These are phyloP conservation scores for Nothocercus julius DNA, from an alignment of 2,113 vertebrate species.

Conservation along the genomic window DNA sequence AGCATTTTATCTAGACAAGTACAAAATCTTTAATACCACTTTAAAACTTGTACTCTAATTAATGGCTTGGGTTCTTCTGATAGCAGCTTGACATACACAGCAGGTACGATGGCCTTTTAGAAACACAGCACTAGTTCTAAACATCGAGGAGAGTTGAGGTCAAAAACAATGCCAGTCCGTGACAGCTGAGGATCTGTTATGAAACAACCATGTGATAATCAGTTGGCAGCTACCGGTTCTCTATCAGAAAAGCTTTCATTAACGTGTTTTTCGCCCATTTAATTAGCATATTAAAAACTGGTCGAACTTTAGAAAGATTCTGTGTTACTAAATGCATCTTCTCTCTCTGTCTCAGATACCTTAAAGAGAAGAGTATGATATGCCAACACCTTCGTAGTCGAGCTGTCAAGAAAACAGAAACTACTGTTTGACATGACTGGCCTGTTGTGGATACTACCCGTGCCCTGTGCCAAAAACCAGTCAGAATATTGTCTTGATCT, in stretches of 20 bases:
- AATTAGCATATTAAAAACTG: fast-evolving
- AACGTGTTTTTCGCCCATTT: fast-evolving
- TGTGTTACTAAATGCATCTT: neutral
- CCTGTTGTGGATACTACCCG: fast-evolving
- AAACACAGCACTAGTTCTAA: fast-evolving
- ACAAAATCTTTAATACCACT: neutral
- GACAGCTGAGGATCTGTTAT: neutral
- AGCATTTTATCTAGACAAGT: neutral
- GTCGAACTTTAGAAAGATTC: neutral
- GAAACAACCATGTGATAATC: no score
- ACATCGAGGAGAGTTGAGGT: fast-evolving
- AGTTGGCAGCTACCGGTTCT: neutral
- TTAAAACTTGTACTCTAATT: neutral
- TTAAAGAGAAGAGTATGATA: conserved; percentile 78
- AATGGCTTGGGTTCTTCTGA: neutral
- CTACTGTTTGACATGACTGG: conserved; percentile 75
- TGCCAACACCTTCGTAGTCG: conserved; percentile 75
- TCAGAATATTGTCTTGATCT: no score
- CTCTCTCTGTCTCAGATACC: conserved; percentile 76
- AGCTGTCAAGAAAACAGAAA: conserved; percentile 81
- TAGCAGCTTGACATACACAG: neutral
- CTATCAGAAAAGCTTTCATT: fast-evolving
- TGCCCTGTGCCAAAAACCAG: neutral
- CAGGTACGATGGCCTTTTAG: neutral
- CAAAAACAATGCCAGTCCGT: neutral